Conservation (phyloP, 1,140 invertebrate species). For the Diabrotica virgifera region DNA sequence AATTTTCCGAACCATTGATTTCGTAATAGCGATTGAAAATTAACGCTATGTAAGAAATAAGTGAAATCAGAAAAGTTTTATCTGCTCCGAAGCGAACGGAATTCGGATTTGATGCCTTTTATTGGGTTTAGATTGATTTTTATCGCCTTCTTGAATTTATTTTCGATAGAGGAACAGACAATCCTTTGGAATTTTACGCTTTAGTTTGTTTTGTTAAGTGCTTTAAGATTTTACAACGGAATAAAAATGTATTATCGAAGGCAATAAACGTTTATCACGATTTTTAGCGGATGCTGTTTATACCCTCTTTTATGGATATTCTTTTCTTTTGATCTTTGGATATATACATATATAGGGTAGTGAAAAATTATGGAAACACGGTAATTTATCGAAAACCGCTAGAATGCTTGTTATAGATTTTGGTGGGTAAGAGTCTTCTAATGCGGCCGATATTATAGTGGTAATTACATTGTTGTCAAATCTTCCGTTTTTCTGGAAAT, state of each 20-base stretch:
- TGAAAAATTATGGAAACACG: too few relatives aligned
- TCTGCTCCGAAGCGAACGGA: constrained; percentile 5
- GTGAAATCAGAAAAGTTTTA: constrained; percentile 18
- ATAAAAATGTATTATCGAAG: neutral
- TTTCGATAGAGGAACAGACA: neutral
- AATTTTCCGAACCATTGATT: constrained; percentile 8
- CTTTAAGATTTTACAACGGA: constrained; percentile 3
- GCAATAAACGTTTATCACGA: neutral
- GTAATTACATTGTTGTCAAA: too few relatives aligned
- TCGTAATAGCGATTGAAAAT: constrained; percentile 8
- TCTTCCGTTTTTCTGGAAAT: too few relatives aligned
- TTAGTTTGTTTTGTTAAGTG: constrained; percentile 3
- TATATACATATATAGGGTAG: too few relatives aligned
- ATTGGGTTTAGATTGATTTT: constrained; percentile 17
- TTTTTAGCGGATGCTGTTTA: too few relatives aligned
- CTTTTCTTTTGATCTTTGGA: too few relatives aligned
- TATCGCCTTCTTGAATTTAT: constrained; percentile 8
- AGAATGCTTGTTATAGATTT: too few relatives aligned
- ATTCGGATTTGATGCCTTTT: constrained; percentile 12
- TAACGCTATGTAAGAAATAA: constrained; percentile 21
- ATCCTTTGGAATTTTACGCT: neutral
- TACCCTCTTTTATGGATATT: too few relatives aligned
- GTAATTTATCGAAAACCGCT: too few relatives aligned
- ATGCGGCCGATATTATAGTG: too few relatives aligned
- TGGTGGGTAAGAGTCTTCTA: too few relatives aligned